Evolutionary conservation across 2,797 vertebrate genomes (phyloP).

Genomic region (Hydrocynus forskahlii): DNA sequence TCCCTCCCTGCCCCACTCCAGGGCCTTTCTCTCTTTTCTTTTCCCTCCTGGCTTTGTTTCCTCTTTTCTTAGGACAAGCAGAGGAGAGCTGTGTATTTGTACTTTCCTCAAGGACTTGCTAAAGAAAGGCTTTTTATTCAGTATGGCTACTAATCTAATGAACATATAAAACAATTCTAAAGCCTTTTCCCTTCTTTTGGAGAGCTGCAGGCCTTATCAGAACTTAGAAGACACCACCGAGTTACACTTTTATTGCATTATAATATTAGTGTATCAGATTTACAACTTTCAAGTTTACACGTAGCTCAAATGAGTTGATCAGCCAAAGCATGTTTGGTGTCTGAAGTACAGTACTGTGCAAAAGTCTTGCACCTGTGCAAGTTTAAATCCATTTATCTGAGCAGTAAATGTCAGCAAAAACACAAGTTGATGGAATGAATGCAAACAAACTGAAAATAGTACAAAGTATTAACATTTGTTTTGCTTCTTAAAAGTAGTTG

Average conservation of each 20-base stretch:
- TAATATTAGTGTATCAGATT: no score
- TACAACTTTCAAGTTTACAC: no score
- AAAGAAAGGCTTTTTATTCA: slow-evolving; percentile 5
- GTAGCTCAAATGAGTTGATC: no score
- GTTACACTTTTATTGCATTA: not conserved
- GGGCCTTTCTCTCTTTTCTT: slow-evolving; percentile 29
- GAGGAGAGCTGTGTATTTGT: slow-evolving; percentile 31
- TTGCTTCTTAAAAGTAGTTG: no score
- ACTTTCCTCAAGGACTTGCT: slow-evolving; percentile 10
- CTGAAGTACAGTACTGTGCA: no score
- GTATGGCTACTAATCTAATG: slow-evolving; percentile 25
- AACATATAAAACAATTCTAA: slow-evolving; percentile 26
- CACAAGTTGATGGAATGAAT: no score
- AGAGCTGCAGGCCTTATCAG: not conserved
- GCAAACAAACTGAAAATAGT: no score
- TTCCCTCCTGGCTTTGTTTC: slow-evolving; percentile 30
- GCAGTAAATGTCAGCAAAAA: no score
- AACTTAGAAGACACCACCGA: not conserved
- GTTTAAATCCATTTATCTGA: no score
- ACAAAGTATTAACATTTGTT: no score
- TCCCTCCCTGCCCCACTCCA: slow-evolving; percentile 35
- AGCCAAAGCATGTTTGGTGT: no score
- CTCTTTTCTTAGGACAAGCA: slow-evolving; percentile 49
- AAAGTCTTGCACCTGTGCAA: no score
- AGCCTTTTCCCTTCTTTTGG: not conserved